These are phyloP conservation scores for Epinotia bilunana DNA, from an alignment of 2,888 invertebrate species.

Conservation along the genomic window DNA sequence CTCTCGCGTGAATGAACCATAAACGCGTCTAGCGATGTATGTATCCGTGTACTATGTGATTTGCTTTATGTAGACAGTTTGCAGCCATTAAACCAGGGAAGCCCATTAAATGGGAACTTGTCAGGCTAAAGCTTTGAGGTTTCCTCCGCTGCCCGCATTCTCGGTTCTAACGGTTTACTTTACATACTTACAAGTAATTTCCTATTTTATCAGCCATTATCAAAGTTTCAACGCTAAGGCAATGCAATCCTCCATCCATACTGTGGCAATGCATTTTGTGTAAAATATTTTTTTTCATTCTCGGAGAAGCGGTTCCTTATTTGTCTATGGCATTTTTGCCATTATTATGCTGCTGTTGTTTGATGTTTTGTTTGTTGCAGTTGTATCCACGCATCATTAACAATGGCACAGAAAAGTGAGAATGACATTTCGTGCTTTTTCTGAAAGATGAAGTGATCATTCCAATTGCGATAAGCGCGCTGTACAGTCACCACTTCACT, in stretches of 20 bases:
- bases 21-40: conserved; percentile 31
- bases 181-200: conserved; percentile 24
- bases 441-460: no score
- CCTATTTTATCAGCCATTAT: conserved; percentile 13
- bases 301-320: no score
- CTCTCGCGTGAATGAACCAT: conserved; percentile 47
- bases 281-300: neutral
- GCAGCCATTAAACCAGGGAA: conserved; percentile 40
- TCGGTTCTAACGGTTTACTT: conserved; percentile 33
- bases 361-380: no score
- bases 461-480: no score
- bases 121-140: conserved; percentile 31
- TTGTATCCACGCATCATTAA: no score
- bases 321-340: no score
- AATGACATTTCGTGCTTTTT: no score
- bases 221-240: neutral
- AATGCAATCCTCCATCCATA: neutral
- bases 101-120: conserved; percentile 43
- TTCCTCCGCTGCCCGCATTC: conserved; percentile 32
- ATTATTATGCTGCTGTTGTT: no score
- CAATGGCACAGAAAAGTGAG: no score
- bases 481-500: no score
- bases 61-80: conserved; percentile 48
- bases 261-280: neutral
- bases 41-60: conserved; percentile 43